Evolutionary conservation across 2,797 vertebrate genomes (phyloP), one percentile per base, ranked within the genome.

Genomic region (Coregonus ussuriensis): DNA sequence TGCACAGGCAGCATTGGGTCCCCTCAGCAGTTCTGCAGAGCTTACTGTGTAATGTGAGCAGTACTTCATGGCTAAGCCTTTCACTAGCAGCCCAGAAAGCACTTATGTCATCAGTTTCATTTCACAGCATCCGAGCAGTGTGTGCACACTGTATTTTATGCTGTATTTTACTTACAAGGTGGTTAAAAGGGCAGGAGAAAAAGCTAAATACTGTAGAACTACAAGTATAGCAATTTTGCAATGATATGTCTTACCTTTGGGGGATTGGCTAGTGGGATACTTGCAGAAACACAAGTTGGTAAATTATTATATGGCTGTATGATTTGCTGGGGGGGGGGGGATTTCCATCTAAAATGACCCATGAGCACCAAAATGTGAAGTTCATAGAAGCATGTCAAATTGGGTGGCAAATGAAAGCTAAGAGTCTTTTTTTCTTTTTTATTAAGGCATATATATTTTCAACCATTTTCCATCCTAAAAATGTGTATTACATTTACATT

Each of bases 101-200:
- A 79, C 29, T 73, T 70, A 78, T 71, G 77, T 89, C 81, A 86
- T 84, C 76, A 75, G 29, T 76, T 84, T 82, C 37, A 78, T 82
- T 74, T 79, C 66, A 81, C 71, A 71, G n/a, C 65, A 41, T 71
- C 31, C 47, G 56, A n/a, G 29, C 72, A 62, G 78, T 80, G 83
- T 77, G 59, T 54, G 74, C 21, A 77, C 79, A 85, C 78, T 0
- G n/a, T 52, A 73, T 47, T 59, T 53, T 75, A 75, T 72, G 69
- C 76, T 70, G 54, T 71, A 70, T 74, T 78, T 71, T 35, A 74
- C 59, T 62, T 76, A 69, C 7, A 53, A 15, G 37, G 35, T 62
- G 68, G 72, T 25, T 72, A 16, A 53, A 74, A 1, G 35, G 75
- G 78, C 75, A 16, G 31, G 68, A 76, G 66, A 76, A 71, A 81